These are phyloP conservation scores for Hormaphis cornu DNA, from an alignment of 1,140 invertebrate species.

Conservation along the genomic window DNA sequence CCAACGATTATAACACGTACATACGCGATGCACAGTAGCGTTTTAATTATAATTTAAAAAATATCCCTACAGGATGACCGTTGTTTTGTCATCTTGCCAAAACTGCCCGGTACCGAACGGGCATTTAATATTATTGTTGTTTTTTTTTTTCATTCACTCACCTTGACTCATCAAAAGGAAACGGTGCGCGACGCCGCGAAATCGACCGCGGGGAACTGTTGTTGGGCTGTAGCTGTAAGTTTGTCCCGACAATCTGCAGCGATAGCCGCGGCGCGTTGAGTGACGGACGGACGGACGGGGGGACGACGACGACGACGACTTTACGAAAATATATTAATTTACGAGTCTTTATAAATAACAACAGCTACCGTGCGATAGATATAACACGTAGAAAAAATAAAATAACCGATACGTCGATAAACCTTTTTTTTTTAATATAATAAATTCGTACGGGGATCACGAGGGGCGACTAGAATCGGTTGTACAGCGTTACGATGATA, in stretches of 20 bases:
- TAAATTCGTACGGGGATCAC: constrained; percentile 24
- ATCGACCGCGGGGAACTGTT: background rate
- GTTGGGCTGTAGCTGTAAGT: too few relatives aligned
- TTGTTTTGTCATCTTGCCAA: too few relatives aligned
- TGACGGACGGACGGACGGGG: background rate
- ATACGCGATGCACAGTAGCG: too few relatives aligned
- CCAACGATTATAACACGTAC: too few relatives aligned
- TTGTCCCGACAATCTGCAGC: too few relatives aligned
- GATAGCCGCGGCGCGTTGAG: background rate
- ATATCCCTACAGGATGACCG: too few relatives aligned
- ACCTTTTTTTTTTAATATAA: too few relatives aligned
- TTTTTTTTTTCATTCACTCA: constrained; percentile 16
- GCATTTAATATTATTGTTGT: background rate
- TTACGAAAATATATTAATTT: too few relatives aligned
- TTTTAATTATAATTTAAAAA: too few relatives aligned
- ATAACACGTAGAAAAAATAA: background rate
- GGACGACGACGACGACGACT: background rate
- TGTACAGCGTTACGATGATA: background rate
- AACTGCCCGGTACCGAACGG: background rate
- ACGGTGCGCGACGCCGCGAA: background rate
- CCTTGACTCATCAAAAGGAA: constrained; percentile 32
- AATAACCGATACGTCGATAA: too few relatives aligned
- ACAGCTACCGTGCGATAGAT: too few relatives aligned
- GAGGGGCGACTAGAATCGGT: constrained; percentile 28
- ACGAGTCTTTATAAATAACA: background rate